Evolutionary conservation across 2,888 invertebrate species (phyloP).

Genomic region (Cyaniris semiargus): DNA sequence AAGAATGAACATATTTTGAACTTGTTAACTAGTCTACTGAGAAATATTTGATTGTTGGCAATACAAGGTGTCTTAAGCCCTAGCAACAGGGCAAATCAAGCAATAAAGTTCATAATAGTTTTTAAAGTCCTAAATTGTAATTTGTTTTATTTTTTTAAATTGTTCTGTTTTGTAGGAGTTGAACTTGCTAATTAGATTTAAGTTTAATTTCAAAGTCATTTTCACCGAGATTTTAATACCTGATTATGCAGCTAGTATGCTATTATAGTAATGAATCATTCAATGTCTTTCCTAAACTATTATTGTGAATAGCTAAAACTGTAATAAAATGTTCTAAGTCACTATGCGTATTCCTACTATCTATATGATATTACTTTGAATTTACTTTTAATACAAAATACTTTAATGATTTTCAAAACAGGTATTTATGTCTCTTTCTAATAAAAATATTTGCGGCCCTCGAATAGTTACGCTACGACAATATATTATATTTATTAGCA

Average conservation of each 20-base stretch:
- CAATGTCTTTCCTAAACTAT: not conserved
- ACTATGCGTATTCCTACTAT: not conserved
- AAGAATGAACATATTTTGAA: not conserved
- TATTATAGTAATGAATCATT: not conserved
- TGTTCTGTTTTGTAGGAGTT: not conserved
- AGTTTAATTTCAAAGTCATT: not conserved
- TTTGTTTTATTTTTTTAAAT: not conserved
- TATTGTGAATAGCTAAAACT: conserved; percentile 22
- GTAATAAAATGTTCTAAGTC: conserved; percentile 29
- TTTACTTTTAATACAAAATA: not conserved
- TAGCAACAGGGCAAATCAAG: conserved; percentile 3
- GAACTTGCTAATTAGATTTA: not conserved
- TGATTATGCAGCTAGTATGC: not conserved
- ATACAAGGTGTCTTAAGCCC: not conserved
- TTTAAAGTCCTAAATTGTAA: not conserved
- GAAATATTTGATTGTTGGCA: not conserved
- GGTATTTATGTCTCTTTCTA: too few species aligned
- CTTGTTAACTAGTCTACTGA: not conserved
- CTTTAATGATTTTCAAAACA: too few species aligned
- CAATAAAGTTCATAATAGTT: not conserved
- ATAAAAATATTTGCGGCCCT: too few species aligned
- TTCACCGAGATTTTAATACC: not conserved
- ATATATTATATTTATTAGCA: too few species aligned
- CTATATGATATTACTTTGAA: not conserved
- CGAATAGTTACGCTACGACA: too few species aligned